Conservation (phyloP, 2,797 vertebrate species). For the Pipistrellus kuhlii region DNA sequence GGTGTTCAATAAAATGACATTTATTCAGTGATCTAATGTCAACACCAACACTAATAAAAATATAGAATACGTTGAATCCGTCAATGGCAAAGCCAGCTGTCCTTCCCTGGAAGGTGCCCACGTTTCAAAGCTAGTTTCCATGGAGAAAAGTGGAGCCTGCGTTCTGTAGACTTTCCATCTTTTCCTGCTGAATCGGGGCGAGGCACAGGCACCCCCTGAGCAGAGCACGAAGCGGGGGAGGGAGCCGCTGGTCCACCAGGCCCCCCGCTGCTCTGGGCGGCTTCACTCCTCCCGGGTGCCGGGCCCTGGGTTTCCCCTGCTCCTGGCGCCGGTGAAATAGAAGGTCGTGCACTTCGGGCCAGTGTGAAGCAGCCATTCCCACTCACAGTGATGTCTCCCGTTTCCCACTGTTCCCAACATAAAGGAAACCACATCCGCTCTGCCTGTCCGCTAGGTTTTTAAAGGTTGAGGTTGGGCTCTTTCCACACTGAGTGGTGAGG, state of each 20-base stretch:
- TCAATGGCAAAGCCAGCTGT: neutral
- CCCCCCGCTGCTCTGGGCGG: neutral
- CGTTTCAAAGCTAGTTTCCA: neutral
- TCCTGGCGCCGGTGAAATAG: slow-evolving; percentile 50
- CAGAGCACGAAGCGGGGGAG: neutral
- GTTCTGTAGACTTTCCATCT: neutral
- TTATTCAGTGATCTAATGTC: slow-evolving; percentile 67
- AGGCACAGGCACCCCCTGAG: neutral
- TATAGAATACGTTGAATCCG: neutral
- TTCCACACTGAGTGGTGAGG: slow-evolving; percentile 48
- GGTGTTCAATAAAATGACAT: slow-evolving; percentile 47
- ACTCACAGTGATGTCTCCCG: neutral
- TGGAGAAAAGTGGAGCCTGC: neutral
- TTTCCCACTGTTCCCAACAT: slow-evolving; percentile 62
- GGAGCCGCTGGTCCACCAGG: neutral
- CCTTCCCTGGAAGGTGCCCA: slow-evolving; percentile 17
- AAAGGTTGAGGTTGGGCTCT: neutral
- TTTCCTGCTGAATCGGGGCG: neutral
- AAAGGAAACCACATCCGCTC: slow-evolving; percentile 29
- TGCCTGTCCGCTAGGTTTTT: neutral
- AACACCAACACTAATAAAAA: slow-evolving; percentile 64
- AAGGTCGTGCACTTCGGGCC: slow-evolving; percentile 12
- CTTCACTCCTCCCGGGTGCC: neutral
- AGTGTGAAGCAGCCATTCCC: neutral
- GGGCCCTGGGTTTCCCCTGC: neutral